A percentile compares a stretch with the other conserved stretches of the same genome.
phyloP scores from a whole-genome alignment of 2,797 vertebrate genomes.

The Kryptopterus vitreolus region DNA sequence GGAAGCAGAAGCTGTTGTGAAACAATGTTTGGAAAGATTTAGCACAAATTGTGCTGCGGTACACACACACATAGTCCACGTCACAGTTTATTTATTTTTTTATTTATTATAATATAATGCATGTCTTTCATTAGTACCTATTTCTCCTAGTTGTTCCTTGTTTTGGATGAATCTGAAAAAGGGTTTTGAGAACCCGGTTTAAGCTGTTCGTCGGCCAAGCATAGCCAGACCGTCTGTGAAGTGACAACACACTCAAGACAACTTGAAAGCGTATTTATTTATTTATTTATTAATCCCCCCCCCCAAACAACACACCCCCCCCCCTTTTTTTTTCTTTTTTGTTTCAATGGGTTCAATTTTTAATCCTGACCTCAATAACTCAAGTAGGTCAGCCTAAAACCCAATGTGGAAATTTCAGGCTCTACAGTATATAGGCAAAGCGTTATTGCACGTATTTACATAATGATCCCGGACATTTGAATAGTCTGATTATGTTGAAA shows the following conservation, averaged over 20 bases:
- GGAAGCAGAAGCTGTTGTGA: neutral
- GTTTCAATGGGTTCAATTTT: neutral
- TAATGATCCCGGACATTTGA: neutral
- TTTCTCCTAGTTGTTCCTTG: neutral
- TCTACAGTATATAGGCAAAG: constrained; percentile 1
- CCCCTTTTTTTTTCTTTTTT: too few relatives aligned
- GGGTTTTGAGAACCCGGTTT: neutral
- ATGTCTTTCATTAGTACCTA: neutral
- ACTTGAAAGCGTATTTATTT: neutral
- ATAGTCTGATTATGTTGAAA: neutral
- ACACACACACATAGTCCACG: neutral
- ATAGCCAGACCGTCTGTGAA: neutral
- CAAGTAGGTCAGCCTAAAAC: neutral
- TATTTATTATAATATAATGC: too few relatives aligned
- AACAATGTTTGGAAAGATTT: neutral
- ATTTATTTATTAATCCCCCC: neutral
- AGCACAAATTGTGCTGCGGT: neutral
- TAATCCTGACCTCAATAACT: neutral
- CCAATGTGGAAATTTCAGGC: neutral
- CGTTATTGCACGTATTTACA: neutral
- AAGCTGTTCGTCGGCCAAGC: neutral
- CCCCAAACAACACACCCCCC: neutral
- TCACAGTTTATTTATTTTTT: neutral
- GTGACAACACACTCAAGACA: neutral
- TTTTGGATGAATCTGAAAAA: neutral